These are phyloP conservation scores for Flabesymbios commensalis DNA, from an alignment of 2,888 invertebrate genomes.

Conservation along the genomic window DNA sequence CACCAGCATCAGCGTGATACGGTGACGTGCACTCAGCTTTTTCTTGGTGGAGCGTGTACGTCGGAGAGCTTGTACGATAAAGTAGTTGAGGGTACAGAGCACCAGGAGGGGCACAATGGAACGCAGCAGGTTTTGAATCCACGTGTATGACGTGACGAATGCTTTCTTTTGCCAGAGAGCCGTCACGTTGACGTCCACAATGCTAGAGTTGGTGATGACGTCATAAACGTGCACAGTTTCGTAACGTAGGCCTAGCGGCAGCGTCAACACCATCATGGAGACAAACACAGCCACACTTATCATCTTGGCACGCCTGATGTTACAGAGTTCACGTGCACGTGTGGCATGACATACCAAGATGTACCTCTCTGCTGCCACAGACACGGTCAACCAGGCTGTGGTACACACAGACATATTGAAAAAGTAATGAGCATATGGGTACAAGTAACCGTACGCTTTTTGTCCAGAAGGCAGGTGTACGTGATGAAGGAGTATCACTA, in stretches of 20 bases:
- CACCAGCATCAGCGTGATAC: constrained; percentile 40
- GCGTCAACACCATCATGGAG: constrained; percentile 36
- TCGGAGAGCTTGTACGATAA: constrained; percentile 54
- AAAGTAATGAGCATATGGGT: constrained; percentile 40
- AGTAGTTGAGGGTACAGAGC: constrained; percentile 50
- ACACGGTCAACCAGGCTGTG: constrained; percentile 38
- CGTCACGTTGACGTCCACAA: constrained; percentile 43
- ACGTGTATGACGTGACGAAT: constrained; percentile 52
- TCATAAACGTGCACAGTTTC: constrained; percentile 42
- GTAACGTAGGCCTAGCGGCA: constrained; percentile 55
- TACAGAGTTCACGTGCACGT: constrained; percentile 11
- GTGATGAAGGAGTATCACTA: constrained; percentile 29
- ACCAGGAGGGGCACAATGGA: constrained; percentile 56
- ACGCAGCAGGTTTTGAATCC: constrained; percentile 55
- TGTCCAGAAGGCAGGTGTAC: constrained; percentile 18
- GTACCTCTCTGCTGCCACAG: constrained; percentile 36
- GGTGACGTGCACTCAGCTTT: constrained; percentile 15
- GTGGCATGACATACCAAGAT: constrained; percentile 32
- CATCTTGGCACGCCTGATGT: constrained; percentile 10
- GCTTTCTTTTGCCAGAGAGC: constrained; percentile 45
- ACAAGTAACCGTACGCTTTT: constrained; percentile 27
- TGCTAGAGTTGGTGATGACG: constrained; percentile 35
- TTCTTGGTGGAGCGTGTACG: constrained; percentile 36
- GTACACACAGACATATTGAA: constrained; percentile 39
- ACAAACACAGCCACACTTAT: constrained; percentile 12